A percentile compares a stretch with the other conserved stretches of the same genome.
These are phyloP conservation scores for Agrilus mali DNA, from an alignment of 2,888 invertebrate genomes.

Conservation along the genomic window DNA sequence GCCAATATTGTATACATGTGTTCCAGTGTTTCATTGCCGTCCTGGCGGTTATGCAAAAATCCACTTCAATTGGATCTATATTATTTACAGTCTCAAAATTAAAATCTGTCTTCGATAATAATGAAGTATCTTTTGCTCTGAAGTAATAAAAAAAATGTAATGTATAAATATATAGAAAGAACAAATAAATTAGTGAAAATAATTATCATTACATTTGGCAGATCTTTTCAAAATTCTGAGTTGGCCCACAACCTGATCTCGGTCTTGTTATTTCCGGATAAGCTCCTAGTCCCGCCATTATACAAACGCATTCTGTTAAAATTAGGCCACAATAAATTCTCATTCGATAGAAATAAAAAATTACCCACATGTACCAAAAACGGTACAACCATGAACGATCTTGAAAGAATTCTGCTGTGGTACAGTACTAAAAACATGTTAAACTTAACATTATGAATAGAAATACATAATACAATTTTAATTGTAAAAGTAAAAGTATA, in stretches of 20 bases:
- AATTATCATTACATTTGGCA: slow-evolving; percentile 20
- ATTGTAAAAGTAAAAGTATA: no score
- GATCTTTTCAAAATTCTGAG: slow-evolving; percentile 51
- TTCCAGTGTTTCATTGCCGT: slow-evolving; percentile 93
- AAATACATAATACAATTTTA: no score
- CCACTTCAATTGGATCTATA: slow-evolving; percentile 71
- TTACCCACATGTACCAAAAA: slow-evolving; percentile 72
- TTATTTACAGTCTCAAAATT: slow-evolving; percentile 76
- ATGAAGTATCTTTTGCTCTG: slow-evolving; percentile 25
- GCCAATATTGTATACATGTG: slow-evolving; percentile 91
- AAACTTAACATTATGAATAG: neutral
- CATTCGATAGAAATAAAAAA: slow-evolving; percentile 80
- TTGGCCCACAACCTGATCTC: slow-evolving; percentile 77
- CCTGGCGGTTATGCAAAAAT: slow-evolving; percentile 69
- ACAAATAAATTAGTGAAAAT: neutral
- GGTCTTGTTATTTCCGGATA: slow-evolving; percentile 67
- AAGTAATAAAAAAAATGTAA: neutral
- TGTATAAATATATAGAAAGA: neutral
- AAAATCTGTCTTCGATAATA: slow-evolving; percentile 41
- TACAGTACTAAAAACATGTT: slow-evolving; percentile 47
- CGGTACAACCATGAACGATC: slow-evolving; percentile 62
- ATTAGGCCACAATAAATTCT: slow-evolving; percentile 85
- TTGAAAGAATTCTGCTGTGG: slow-evolving; percentile 61
- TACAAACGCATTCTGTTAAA: slow-evolving; percentile 86
- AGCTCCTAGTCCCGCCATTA: slow-evolving; percentile 80